Percentiles rank a stretch among this genome's conserved stretches.
These are phyloP conservation scores for Pionites leucogaster DNA, from an alignment of 2,113 vertebrate species.

Conservation along the genomic window DNA sequence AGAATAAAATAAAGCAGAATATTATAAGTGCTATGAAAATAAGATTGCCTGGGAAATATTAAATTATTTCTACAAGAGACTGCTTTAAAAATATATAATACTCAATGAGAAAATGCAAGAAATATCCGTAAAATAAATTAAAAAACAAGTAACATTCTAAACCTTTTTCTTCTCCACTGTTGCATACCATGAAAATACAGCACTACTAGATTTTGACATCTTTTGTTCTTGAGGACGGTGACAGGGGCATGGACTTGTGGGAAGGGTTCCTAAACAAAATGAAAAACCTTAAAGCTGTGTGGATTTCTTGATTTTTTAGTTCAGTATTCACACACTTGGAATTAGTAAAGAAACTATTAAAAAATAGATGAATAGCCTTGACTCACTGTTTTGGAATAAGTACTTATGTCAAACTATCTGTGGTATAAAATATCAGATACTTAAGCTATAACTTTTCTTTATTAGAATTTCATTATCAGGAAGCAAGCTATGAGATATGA, in stretches of 20 bases:
- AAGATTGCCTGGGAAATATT: not conserved
- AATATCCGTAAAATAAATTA: not conserved
- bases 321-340: not conserved
- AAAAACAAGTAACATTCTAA: not conserved
- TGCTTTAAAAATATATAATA: not conserved
- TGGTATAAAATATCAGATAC: not conserved
- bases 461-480: not conserved
- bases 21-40: not conserved
- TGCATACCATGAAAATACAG: not conserved
- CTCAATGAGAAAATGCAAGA: not conserved
- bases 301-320: not conserved
- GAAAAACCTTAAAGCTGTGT: not conserved
- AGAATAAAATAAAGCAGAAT: not conserved
- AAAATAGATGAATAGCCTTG: not conserved
- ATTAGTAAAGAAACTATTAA: not conserved
- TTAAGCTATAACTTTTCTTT: not conserved
- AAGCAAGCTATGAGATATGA: not conserved
- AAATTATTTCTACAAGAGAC: not conserved
- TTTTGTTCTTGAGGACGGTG: not conserved
- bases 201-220: not conserved
- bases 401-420: not conserved
- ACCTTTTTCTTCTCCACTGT: not conserved
- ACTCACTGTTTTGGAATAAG: not conserved
- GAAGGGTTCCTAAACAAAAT: not conserved
- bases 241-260: rapidly evolving